Percentiles rank a stretch among this genome's conserved stretches.
These are phyloP conservation scores for Bombus ignitus DNA, from an alignment of 1,140 invertebrate species.

Conservation along the genomic window DNA sequence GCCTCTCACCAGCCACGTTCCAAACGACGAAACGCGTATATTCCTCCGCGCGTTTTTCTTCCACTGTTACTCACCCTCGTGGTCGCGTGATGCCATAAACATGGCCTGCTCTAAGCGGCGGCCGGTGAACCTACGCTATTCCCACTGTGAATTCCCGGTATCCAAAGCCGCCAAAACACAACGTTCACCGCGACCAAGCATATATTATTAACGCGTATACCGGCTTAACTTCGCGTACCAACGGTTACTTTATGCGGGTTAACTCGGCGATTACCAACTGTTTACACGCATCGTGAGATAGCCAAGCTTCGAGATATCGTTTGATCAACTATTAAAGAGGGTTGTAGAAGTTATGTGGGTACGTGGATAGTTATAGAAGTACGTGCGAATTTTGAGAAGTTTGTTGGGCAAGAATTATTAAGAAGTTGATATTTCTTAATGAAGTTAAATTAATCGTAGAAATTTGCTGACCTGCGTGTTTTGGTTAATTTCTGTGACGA, in stretches of 20 bases:
- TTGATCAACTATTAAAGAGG: neutral
- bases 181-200: slow-evolving; percentile 16
- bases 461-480: too few relatives aligned
- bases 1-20: slow-evolving; percentile 1
- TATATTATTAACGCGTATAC: slow-evolving; percentile 42
- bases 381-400: neutral
- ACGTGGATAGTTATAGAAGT: too few relatives aligned
- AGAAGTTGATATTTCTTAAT: too few relatives aligned
- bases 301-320: neutral
- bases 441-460: too few relatives aligned
- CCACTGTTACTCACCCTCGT: slow-evolving; percentile 12
- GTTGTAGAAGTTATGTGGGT: neutral
- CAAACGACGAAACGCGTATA: too few relatives aligned
- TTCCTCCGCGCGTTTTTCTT: slow-evolving; percentile 41
- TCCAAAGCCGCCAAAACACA: slow-evolving; percentile 34
- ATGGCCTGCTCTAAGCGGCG: slow-evolving; percentile 55
- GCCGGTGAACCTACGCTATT: slow-evolving; percentile 39
- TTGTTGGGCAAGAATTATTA: too few relatives aligned
- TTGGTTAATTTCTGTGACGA: too few relatives aligned
- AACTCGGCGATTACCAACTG: slow-evolving; percentile 15
- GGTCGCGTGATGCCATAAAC: slow-evolving; percentile 67
- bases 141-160: slow-evolving; percentile 35
- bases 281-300: slow-evolving; percentile 31
- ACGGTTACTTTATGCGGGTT: slow-evolving; percentile 41
- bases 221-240: neutral